These are phyloP conservation scores for Rhagoletis pomonella DNA, from an alignment of 1,140 invertebrate genomes.

Conservation along the genomic window DNA sequence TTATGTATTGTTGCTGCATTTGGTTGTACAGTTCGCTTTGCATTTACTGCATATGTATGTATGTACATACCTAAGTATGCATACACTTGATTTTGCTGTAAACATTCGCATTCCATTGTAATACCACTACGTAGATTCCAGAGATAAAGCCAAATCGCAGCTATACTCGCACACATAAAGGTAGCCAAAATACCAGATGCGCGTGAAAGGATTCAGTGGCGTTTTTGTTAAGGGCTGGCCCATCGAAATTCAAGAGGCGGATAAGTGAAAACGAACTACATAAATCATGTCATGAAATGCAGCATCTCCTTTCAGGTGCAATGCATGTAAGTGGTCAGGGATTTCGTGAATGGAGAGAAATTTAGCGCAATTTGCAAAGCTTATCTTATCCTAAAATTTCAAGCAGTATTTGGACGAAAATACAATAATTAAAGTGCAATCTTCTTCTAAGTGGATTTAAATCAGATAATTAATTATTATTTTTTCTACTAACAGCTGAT, in stretches of 20 bases:
- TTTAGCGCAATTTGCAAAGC: constrained; percentile 26
- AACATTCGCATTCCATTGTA: background rate
- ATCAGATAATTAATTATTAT: too few species aligned
- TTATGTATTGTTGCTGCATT: background rate
- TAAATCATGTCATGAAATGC: constrained; percentile 49
- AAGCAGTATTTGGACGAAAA: background rate
- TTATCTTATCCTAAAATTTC: background rate
- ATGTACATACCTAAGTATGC: background rate
- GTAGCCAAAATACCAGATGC: constrained; percentile 38
- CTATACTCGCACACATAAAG: background rate
- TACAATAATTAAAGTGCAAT: too few species aligned
- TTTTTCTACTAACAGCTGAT: too few species aligned
- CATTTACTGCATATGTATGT: background rate
- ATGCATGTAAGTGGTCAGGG: background rate
- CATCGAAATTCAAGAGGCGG: constrained; percentile 33
- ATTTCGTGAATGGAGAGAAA: constrained; percentile 12
- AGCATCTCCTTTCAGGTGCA: background rate
- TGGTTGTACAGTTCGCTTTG: too few species aligned
- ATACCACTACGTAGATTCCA: constrained; percentile 23
- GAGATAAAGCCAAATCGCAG: background rate
- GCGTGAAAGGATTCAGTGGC: constrained; percentile 20
- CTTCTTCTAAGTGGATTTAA: too few species aligned
- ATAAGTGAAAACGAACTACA: constrained; percentile 43
- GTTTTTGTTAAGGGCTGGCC: background rate
- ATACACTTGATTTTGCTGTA: background rate